Evolutionary conservation across 2,888 invertebrate species (phyloP).

Genomic region (Morinoia aosen): DNA sequence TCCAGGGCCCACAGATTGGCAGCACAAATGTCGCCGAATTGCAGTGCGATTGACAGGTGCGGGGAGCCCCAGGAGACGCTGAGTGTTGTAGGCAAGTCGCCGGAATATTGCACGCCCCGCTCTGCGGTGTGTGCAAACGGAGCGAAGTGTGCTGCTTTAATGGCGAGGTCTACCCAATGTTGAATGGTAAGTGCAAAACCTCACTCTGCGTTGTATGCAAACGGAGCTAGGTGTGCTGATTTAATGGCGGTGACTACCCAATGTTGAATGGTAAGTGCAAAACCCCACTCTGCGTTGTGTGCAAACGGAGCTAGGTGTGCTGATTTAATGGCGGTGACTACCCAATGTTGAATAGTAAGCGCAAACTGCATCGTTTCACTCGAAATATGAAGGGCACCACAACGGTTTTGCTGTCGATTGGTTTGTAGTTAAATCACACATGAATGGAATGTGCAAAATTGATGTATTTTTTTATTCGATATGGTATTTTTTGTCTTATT

Average conservation of each 20-base stretch:
- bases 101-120: not conserved
- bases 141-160: not conserved
- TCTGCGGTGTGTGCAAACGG: not conserved
- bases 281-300: not conserved
- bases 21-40: conserved; percentile 25
- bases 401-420: no score
- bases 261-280: not conserved
- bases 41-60: not conserved
- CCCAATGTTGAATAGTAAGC: not conserved
- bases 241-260: not conserved
- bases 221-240: not conserved
- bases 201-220: not conserved
- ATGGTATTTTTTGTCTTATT: no score
- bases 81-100: not conserved
- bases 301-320: not conserved
- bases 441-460: no score
- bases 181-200: not conserved
- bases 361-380: no score
- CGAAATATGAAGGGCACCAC: no score
- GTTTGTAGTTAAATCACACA: no score
- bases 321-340: no score
- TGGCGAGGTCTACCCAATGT: not conserved
- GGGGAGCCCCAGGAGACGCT: not conserved
- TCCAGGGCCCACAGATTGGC: not conserved
- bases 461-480: no score